phyloP scores from a whole-genome alignment of 2,113 vertebrate genomes.

The Polypterus senegalus region DNA sequence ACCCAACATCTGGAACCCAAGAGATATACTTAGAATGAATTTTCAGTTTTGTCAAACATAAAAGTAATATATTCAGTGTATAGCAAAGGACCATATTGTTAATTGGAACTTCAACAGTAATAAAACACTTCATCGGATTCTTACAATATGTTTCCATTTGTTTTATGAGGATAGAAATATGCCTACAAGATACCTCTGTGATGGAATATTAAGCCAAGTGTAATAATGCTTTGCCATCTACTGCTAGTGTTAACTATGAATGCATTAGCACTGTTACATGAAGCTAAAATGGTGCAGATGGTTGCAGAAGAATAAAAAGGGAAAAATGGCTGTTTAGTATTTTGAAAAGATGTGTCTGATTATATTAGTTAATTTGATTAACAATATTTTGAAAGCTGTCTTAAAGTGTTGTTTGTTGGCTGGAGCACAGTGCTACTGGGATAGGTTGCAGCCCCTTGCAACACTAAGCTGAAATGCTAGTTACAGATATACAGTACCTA shows the following conservation, averaged over 20 bases:
- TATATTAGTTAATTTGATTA: too few species aligned
- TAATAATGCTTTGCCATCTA: constrained; percentile 16
- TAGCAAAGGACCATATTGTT: constrained; percentile 4
- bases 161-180: constrained; percentile 18
- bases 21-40: too few species aligned
- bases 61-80: constrained; percentile 4
- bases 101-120: constrained; percentile 6
- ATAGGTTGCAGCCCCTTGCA: too few species aligned
- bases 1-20: too few species aligned
- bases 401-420: too few species aligned
- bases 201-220: constrained; percentile 40
- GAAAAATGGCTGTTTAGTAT: too few species aligned
- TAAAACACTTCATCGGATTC: neutral
- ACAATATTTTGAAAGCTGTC: too few species aligned
- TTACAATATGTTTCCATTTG: neutral
- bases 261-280: constrained; percentile 55
- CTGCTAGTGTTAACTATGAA: constrained; percentile 32
- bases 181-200: constrained; percentile 41
- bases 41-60: neutral
- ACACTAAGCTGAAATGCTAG: too few species aligned
- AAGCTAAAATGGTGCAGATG: constrained; percentile 24
- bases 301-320: too few species aligned
- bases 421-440: too few species aligned
- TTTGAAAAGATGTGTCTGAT: too few species aligned
- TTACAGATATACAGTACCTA: too few species aligned